A percentile compares a stretch with the other conserved stretches of the same genome.
Conservation (phyloP, 2,888 invertebrate species). For the Julus scandinavius region DNA sequence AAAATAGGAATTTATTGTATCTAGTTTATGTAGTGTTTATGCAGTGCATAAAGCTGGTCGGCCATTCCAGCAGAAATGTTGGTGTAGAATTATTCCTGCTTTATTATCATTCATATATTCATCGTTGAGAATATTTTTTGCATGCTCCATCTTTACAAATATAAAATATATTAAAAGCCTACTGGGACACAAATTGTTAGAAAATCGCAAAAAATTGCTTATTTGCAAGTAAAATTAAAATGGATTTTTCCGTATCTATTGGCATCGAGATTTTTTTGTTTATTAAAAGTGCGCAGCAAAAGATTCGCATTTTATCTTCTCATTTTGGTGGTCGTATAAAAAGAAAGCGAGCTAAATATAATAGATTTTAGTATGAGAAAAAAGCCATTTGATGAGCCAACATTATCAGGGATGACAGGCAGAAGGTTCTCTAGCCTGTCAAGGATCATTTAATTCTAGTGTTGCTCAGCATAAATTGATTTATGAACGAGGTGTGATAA, state of each 20-base stretch:
- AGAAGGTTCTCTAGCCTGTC: constrained; percentile 46
- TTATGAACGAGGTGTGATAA: constrained; percentile 53
- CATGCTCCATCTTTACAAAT: not conserved
- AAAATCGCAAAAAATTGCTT: not conserved
- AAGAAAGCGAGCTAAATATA: constrained; percentile 17
- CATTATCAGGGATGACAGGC: constrained; percentile 49
- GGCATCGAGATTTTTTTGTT: not conserved
- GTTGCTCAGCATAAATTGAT: constrained; percentile 51
- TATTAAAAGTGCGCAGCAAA: constrained; percentile 14
- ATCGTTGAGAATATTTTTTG: not conserved
- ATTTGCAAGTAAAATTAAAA: constrained; percentile 31
- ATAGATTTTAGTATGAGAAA: constrained; percentile 30
- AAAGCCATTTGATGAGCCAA: constrained; percentile 17
- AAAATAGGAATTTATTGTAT: too few species aligned
- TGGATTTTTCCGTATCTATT: not conserved
- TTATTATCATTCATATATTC: too few species aligned
- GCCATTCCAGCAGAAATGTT: not conserved
- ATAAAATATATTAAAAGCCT: constrained; percentile 30
- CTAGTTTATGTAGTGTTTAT: too few species aligned
- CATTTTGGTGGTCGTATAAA: constrained; percentile 28
- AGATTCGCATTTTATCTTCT: not conserved
- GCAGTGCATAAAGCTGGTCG: not conserved
- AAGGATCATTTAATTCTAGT: constrained; percentile 50
- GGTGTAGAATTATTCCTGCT: too few species aligned
- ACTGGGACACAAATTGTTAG: constrained; percentile 8